Evolutionary conservation across 2,888 invertebrate species (phyloP).

Genomic region (Yponomeuta plumbellus): DNA sequence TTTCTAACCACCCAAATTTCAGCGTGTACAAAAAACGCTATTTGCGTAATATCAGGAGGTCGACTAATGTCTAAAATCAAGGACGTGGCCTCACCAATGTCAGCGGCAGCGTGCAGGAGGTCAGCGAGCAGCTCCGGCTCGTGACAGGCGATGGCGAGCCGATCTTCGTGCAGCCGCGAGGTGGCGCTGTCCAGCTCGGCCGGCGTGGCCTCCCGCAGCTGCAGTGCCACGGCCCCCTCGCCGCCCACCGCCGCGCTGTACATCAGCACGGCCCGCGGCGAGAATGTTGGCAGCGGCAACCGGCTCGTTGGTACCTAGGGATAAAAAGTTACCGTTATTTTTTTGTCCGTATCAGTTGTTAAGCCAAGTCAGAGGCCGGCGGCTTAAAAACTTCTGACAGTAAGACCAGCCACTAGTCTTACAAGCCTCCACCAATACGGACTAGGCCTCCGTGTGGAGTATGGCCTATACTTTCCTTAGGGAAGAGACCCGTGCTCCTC

Average conservation of each 20-base stretch:
- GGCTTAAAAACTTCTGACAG: no score
- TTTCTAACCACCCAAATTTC: no score
- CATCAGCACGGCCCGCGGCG: slow-evolving; percentile 81
- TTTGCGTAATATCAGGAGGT: no score
- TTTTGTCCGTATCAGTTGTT: no score
- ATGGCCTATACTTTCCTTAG: no score
- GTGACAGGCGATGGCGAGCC: slow-evolving; percentile 84
- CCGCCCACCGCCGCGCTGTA: slow-evolving; percentile 82
- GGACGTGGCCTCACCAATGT: slow-evolving; percentile 48
- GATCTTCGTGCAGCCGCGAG: slow-evolving; percentile 74
- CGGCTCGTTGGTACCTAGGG: slow-evolving; percentile 67
- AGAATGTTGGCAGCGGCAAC: slow-evolving; percentile 69
- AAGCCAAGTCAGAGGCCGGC: no score
- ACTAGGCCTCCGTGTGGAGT: no score
- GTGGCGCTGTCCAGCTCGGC: slow-evolving; percentile 66
- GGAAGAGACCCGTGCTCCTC: no score
- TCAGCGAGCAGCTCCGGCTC: slow-evolving; percentile 85
- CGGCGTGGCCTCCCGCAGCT: slow-evolving; percentile 77
- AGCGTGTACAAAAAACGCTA: no score
- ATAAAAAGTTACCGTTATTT: background rate
- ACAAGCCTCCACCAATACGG: no score
- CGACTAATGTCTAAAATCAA: background rate
- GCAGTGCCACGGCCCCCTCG: slow-evolving; percentile 76
- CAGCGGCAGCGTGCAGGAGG: slow-evolving; percentile 81
- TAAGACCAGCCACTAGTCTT: no score